phyloP scores from a whole-genome alignment of 2,113 vertebrate species.

The Bucco capensis region DNA sequence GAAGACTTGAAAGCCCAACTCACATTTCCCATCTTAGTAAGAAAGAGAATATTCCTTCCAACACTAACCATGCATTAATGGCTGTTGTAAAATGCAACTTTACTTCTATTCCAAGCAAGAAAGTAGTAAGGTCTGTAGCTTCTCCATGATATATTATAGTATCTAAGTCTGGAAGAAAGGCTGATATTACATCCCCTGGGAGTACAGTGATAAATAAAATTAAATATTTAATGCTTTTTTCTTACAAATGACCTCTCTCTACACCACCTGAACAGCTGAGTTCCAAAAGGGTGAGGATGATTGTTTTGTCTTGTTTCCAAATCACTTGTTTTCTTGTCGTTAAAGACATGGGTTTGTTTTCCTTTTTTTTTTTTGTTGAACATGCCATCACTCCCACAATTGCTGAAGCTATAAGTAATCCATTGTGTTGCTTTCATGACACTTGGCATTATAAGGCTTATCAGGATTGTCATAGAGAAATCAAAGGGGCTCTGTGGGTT shows the following conservation, averaged over 20 bases:
- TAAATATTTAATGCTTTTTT: not conserved
- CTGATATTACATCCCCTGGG: not conserved
- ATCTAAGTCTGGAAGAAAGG: not conserved
- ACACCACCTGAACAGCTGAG: not conserved
- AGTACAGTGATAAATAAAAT: not conserved
- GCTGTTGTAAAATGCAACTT: not conserved
- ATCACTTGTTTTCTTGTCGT: not conserved
- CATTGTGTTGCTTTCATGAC: not conserved
- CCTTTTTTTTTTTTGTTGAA: not conserved
- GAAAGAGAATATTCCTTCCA: not conserved
- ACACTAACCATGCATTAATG: not conserved
- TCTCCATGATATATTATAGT: not conserved
- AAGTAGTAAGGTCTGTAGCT: not conserved
- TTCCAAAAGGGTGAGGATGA: not conserved
- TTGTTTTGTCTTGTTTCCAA: not conserved
- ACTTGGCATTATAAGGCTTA: not conserved
- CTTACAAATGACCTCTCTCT: not conserved
- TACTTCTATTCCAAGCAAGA: not conserved
- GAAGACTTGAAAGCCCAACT: not conserved
- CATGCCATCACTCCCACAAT: not conserved
- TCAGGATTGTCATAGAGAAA: not conserved
- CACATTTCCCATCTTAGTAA: not conserved
- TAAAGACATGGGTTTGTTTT: not conserved
- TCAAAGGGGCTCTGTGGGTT: not conserved
- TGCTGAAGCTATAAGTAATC: not conserved